Conservation (phyloP, 2,113 vertebrate genomes). For the Rhodinocichla rosea region DNA sequence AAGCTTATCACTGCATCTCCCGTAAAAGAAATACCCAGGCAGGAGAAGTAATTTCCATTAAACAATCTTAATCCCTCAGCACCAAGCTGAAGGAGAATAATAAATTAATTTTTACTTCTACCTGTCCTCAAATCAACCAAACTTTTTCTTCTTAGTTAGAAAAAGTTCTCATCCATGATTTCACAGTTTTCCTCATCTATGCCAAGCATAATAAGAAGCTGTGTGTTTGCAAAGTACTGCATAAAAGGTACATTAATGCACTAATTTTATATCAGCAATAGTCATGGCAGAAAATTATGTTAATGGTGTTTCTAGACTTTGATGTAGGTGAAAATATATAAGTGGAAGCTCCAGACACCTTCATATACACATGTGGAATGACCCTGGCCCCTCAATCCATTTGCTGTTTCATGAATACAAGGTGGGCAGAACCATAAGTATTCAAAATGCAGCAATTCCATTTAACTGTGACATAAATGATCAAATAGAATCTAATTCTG, state of each 20-base stretch:
- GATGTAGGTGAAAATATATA: accelerated
- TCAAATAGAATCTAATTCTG: neutral
- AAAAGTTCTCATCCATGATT: neutral
- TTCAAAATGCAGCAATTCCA: neutral
- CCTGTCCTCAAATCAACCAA: neutral
- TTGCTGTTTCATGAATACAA: neutral
- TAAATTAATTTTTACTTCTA: neutral
- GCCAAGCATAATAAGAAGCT: neutral
- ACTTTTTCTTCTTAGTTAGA: neutral
- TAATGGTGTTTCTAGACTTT: neutral
- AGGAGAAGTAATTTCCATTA: neutral
- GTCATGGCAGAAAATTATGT: neutral
- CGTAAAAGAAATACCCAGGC: neutral
- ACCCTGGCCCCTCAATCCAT: neutral
- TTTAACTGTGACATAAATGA: neutral
- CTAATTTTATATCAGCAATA: neutral
- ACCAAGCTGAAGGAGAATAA: neutral
- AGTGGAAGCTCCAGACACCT: neutral
- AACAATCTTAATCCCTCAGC: neutral
- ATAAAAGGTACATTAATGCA: neutral
- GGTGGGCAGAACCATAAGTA: accelerated
- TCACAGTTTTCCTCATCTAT: neutral
- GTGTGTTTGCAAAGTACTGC: neutral
- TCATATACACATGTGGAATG: accelerated
- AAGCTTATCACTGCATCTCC: neutral